These are phyloP conservation scores for Nymphalis io DNA, from an alignment of 1,140 invertebrate species.

Conservation along the genomic window DNA sequence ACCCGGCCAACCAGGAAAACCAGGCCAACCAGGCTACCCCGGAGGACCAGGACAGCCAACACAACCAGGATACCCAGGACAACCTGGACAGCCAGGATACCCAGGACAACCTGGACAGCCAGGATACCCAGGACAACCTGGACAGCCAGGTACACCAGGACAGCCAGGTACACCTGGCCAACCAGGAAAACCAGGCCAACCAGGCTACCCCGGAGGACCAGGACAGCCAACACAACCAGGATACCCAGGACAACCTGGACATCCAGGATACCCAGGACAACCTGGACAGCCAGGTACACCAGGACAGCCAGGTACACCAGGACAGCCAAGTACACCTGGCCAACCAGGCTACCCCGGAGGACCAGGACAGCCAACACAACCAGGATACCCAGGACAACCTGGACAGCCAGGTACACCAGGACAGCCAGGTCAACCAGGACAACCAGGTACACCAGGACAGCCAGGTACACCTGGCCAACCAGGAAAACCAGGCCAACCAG, in stretches of 20 bases:
- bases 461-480: conserved; percentile 40
- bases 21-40: conserved; percentile 2
- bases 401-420: conserved; percentile 29
- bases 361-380: conserved; percentile 35
- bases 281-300: background rate
- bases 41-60: background rate
- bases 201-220: background rate
- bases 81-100: conserved; percentile 1
- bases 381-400: conserved; percentile 36
- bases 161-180: background rate
- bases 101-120: conserved; percentile 7
- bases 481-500: conserved; percentile 42
- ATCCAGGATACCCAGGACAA: background rate
- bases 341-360: conserved; percentile 37
- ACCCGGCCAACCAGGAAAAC: background rate
- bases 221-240: background rate
- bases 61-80: conserved; percentile 2
- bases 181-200: conserved; percentile 5
- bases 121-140: background rate
- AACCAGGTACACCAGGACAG: conserved; percentile 37
- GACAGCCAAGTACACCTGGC: conserved; percentile 24
- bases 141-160: background rate
- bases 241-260: background rate
- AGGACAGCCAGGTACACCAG: background rate
- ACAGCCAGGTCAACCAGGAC: conserved; percentile 31